Evolutionary conservation across 2,797 vertebrate genomes (phyloP).

Genomic region (Macropodus opercularis): DNA sequence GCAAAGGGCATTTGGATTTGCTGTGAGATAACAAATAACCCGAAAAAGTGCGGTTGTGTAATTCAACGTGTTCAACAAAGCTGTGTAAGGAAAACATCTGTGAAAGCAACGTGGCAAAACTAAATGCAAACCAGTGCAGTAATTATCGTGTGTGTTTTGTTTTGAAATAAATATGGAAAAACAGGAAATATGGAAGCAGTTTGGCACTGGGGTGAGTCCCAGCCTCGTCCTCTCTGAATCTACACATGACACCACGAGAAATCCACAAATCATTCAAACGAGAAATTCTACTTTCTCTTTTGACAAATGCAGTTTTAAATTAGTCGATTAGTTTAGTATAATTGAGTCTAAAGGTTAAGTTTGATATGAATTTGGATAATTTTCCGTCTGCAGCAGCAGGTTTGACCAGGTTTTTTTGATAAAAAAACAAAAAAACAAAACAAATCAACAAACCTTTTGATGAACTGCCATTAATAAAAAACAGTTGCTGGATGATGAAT

Average conservation of each 20-base stretch:
- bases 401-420: too few species aligned
- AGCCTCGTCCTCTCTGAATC: conserved; percentile 4
- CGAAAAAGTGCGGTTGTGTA: conserved; percentile 20
- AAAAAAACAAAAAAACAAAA: too few species aligned
- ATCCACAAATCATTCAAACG: background rate
- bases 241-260: background rate
- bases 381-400: too few species aligned
- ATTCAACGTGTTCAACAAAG: conserved; percentile 31
- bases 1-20: conserved; percentile 14
- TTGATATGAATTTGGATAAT: too few species aligned
- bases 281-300: background rate
- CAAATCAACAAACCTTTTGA: too few species aligned
- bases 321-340: too few species aligned
- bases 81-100: conserved; percentile 37
- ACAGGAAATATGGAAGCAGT: conserved; percentile 21
- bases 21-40: conserved; percentile 14
- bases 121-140: conserved; percentile 6
- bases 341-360: too few species aligned
- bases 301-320: background rate
- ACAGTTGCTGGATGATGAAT: too few species aligned
- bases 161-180: conserved; percentile 25
- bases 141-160: conserved; percentile 20
- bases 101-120: conserved; percentile 13
- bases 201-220: conserved; percentile 13
- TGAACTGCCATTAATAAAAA: too few species aligned